phyloP scores from a whole-genome alignment of 2,888 invertebrate genomes.

The Trisateles emortualis region DNA sequence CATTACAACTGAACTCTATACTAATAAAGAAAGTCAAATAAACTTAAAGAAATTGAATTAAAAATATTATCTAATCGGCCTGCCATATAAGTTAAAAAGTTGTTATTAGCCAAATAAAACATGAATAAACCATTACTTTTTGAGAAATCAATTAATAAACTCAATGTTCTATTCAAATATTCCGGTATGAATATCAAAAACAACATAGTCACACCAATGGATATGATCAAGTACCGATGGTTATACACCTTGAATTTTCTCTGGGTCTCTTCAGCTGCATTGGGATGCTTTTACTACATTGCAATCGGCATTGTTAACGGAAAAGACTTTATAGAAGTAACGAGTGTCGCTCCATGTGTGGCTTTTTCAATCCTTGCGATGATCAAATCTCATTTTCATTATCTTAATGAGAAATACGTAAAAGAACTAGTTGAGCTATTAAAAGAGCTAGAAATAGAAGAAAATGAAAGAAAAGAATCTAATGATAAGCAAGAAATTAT shows the following conservation, averaged over 20 bases:
- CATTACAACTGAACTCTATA: not conserved
- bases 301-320: constrained; percentile 40
- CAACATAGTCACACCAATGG: constrained; percentile 28
- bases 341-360: constrained; percentile 53
- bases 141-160: constrained; percentile 47
- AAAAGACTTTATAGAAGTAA: constrained; percentile 51
- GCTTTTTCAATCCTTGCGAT: constrained; percentile 45
- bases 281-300: constrained; percentile 42
- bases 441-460: constrained; percentile 44
- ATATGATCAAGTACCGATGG: constrained; percentile 42
- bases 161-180: constrained; percentile 43
- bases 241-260: constrained; percentile 49
- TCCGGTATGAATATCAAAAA: constrained; percentile 48
- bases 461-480: constrained; percentile 23
- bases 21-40: not conserved
- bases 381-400: constrained; percentile 47
- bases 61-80: too few species aligned
- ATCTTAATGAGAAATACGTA: constrained; percentile 39
- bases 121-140: constrained; percentile 35
- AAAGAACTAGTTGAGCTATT: constrained; percentile 40
- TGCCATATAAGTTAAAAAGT: not conserved
- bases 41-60: too few species aligned
- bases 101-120: not conserved
- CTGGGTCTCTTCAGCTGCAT: constrained; percentile 42
- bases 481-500: constrained; percentile 40